Evolutionary conservation across 2,888 invertebrate species (phyloP).

Genomic region (Ophraella communa): DNA sequence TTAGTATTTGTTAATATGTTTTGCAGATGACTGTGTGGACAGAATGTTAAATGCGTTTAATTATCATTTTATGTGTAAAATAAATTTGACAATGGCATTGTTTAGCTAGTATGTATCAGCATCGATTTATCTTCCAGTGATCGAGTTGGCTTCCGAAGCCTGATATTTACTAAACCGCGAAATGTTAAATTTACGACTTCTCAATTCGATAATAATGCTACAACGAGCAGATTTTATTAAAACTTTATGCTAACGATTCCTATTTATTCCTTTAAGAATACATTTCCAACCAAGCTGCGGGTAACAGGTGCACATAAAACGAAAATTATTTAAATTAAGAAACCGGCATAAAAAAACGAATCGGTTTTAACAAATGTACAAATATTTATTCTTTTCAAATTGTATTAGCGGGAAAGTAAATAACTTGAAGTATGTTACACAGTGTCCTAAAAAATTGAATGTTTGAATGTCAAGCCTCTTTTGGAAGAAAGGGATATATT

Average conservation of each 20-base stretch:
- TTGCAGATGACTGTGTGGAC: no score
- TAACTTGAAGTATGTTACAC: no score
- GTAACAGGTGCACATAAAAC: slow-evolving; percentile 13
- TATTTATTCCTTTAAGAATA: slow-evolving; percentile 25
- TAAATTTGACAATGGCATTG: not conserved
- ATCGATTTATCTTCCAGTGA: not conserved
- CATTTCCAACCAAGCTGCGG: slow-evolving; percentile 7
- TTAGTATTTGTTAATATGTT: no score
- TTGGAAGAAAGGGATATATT: no score
- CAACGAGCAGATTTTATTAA: slow-evolving; percentile 25
- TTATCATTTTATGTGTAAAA: no score
- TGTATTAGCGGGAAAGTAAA: no score
- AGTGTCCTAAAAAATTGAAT: no score
- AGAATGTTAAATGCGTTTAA: no score
- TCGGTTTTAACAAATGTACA: no score
- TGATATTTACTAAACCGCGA: slow-evolving; percentile 19
- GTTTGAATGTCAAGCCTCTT: no score
- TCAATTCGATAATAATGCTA: slow-evolving; percentile 33
- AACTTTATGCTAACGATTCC: slow-evolving; percentile 29
- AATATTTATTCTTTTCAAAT: no score
- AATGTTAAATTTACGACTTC: slow-evolving; percentile 28
- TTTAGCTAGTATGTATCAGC: not conserved
- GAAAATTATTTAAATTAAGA: slow-evolving; percentile 19
- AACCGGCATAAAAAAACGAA: no score
- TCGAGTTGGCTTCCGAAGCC: not conserved